Conservation (phyloP, 2,113 vertebrate species). For the Cinclus mexicanus region DNA sequence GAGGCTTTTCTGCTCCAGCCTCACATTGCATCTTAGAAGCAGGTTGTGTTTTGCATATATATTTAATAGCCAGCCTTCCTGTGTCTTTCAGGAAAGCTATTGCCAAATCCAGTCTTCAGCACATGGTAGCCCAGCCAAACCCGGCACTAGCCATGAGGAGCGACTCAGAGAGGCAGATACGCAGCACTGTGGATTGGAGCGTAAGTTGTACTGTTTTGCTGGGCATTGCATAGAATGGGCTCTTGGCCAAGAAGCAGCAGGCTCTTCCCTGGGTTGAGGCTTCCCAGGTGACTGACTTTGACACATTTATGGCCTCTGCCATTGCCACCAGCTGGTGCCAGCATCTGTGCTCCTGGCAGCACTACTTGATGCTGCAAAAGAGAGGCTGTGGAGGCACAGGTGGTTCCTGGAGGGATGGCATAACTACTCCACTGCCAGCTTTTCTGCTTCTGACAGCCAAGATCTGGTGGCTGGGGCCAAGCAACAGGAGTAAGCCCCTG, state of each 20-base stretch:
- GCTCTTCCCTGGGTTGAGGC: not conserved
- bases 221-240: not conserved
- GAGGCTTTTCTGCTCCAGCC: not conserved
- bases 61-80: not conserved
- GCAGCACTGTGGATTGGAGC: conserved; percentile 89
- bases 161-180: conserved; percentile 81
- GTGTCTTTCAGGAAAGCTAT: conserved; percentile 90
- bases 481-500: not conserved
- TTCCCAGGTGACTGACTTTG: conserved; percentile 11
- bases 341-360: conserved; percentile 42
- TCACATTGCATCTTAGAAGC: not conserved
- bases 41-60: not conserved
- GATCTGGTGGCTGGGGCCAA: not conserved
- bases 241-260: not conserved
- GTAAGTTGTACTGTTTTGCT: conserved; percentile 77
- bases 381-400: not conserved
- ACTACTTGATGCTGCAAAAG: not conserved
- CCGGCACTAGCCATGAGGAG: conserved; percentile 70
- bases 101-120: conserved; percentile 88
- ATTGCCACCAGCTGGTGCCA: conserved; percentile 8
- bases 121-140: conserved; percentile 82
- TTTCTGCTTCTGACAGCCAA: not conserved
- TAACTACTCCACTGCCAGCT: not conserved
- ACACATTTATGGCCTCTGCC: not conserved
- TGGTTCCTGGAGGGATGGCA: not conserved